These are phyloP conservation scores for Apostichopus parvimensis DNA, from an alignment of 35 echinoderm and acorn worm species.

Conservation along the genomic window DNA sequence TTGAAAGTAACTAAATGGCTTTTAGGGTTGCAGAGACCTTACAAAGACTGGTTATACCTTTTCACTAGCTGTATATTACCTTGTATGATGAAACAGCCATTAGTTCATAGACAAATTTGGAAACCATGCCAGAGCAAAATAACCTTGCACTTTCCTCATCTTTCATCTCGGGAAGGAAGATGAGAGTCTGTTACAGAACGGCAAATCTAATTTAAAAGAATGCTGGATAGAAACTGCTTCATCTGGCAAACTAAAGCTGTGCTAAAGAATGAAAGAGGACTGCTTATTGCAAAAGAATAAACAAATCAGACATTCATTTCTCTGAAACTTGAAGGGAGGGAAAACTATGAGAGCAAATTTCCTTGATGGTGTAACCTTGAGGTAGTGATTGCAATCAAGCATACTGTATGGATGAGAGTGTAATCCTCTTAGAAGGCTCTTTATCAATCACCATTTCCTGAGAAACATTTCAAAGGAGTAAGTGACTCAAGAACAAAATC, in stretches of 20 bases:
- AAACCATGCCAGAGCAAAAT: background rate
- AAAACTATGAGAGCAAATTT: background rate
- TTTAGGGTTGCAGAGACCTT: background rate
- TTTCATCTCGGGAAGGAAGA: background rate
- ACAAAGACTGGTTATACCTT: background rate
- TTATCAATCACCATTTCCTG: too few relatives aligned
- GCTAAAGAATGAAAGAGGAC: background rate
- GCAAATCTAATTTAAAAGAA: background rate
- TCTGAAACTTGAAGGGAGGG: background rate
- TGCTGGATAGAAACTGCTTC: background rate
- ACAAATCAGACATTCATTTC: background rate
- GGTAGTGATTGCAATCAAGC: background rate
- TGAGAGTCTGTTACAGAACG: background rate
- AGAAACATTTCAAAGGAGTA: too few relatives aligned
- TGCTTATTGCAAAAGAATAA: background rate
- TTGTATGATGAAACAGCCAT: background rate
- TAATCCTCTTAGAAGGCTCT: too few relatives aligned
- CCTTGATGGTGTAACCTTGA: background rate
- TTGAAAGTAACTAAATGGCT: background rate
- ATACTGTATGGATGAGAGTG: background rate
- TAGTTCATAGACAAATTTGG: background rate
- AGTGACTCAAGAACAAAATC: too few relatives aligned
- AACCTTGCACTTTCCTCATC: background rate
- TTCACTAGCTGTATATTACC: background rate
- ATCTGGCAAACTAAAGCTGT: background rate